Evolutionary conservation across 2,797 vertebrate genomes (phyloP).

Genomic region (Toxotes lorentzi): DNA sequence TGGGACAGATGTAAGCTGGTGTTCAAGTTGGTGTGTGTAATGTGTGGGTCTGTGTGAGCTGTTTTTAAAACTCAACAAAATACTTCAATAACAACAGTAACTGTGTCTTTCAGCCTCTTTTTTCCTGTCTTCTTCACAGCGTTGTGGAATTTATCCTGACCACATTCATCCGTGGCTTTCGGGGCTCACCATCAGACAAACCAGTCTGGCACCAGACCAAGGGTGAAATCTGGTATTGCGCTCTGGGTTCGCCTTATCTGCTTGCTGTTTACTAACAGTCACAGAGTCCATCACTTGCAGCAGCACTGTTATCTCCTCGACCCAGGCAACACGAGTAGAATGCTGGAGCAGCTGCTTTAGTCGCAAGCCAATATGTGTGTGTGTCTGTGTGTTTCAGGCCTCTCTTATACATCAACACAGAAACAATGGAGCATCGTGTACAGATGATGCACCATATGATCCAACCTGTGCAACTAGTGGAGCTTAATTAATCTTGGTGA

Average conservation of each 20-base stretch:
- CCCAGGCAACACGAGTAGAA: conserved; percentile 73
- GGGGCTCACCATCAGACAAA: conserved; percentile 71
- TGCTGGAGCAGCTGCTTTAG: conserved; percentile 68
- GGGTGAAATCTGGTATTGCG: conserved; percentile 76
- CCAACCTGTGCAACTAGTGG: conserved; percentile 26
- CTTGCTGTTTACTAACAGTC: conserved; percentile 79
- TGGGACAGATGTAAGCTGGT: conserved; percentile 9
- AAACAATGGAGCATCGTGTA: conserved; percentile 58
- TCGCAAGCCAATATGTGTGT: conserved; percentile 53
- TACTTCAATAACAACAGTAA: conserved; percentile 25
- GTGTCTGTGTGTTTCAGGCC: conserved; percentile 5
- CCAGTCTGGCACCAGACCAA: conserved; percentile 68
- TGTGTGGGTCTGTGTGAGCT: background rate
- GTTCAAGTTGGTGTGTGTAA: background rate
- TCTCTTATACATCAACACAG: conserved; percentile 35
- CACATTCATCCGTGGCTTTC: conserved; percentile 47
- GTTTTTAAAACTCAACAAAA: conserved; percentile 16
- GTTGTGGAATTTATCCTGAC: conserved; percentile 47
- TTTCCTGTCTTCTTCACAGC: conserved; percentile 30
- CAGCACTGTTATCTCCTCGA: conserved; percentile 77
- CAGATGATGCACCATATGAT: conserved; percentile 56
- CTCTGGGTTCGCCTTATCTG: conserved; percentile 77
- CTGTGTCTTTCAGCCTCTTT: conserved; percentile 26
- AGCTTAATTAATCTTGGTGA: conserved; percentile 32
- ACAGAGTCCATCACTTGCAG: conserved; percentile 78